A percentile compares a stretch with the other conserved stretches of the same genome.
Evolutionary conservation across 1,140 invertebrate species (phyloP).

Genomic region (Pogonomyrmex barbatus): DNA sequence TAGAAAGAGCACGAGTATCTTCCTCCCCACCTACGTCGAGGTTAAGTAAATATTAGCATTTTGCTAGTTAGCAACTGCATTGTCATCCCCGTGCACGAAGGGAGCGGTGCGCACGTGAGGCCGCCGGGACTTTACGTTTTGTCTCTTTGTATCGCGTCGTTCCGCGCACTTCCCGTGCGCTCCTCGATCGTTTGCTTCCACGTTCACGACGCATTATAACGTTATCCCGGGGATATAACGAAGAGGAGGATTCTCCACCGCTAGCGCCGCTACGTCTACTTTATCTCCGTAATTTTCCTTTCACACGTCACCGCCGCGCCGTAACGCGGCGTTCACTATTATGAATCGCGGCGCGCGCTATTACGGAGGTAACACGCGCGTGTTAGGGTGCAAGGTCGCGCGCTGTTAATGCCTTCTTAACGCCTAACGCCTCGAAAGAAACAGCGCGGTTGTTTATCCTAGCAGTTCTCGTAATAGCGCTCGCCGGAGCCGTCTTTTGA

Average conservation of each 20-base stretch:
- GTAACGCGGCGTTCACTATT: constrained; percentile 37
- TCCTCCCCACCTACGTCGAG: constrained; percentile 29
- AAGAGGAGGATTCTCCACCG: constrained; percentile 32
- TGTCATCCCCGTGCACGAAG: constrained; percentile 69
- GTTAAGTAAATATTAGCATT: constrained; percentile 81
- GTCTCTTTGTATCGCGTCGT: constrained; percentile 6
- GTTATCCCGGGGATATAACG: constrained; percentile 50
- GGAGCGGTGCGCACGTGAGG: constrained; percentile 12
- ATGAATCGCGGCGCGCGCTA: constrained; percentile 25
- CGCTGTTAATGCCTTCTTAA: constrained; percentile 56
- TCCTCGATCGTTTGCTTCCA: neutral
- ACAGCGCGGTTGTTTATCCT: constrained; percentile 43
- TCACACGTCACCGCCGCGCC: constrained; percentile 53
- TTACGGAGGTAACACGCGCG: constrained; percentile 53
- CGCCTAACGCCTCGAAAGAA: constrained; percentile 19
- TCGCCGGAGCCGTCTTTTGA: constrained; percentile 5
- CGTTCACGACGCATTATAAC: constrained; percentile 40
- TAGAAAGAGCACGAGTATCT: neutral
- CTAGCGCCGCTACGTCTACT: constrained; percentile 55
- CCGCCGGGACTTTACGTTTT: neutral
- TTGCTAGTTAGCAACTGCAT: constrained; percentile 79
- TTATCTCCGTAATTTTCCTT: constrained; percentile 63
- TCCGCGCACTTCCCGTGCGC: neutral
- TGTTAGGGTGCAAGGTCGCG: constrained; percentile 63
- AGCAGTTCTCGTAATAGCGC: constrained; percentile 31